Conservation (phyloP, 2,113 vertebrate genomes). For the Cettia cetti region DNA sequence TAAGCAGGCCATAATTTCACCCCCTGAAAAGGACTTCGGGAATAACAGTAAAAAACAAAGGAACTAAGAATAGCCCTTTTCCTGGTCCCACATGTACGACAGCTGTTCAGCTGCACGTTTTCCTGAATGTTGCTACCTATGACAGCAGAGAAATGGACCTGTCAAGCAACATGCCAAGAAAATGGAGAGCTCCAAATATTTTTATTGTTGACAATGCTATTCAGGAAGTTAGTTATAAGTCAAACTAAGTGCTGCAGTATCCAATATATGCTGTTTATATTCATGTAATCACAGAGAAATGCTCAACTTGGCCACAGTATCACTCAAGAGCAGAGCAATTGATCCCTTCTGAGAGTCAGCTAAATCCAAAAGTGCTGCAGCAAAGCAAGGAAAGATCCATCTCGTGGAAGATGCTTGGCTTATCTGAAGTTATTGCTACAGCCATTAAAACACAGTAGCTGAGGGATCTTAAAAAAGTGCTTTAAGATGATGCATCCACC, state of each 20-base stretch:
- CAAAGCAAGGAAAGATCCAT: neutral
- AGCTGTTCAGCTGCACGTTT: neutral
- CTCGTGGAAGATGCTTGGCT: neutral
- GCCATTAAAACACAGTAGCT: neutral
- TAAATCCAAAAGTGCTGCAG: neutral
- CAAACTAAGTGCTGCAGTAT: neutral
- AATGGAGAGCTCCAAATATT: neutral
- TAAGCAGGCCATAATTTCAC: neutral
- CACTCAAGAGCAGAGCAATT: neutral
- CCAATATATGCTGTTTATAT: neutral
- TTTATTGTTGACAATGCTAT: neutral
- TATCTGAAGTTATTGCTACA: neutral
- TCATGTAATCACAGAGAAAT: neutral
- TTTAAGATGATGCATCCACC: neutral
- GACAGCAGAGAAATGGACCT: neutral
- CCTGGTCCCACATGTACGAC: neutral
- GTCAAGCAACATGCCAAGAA: neutral
- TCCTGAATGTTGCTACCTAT: slow-evolving; percentile 10
- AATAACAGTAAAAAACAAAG: neutral
- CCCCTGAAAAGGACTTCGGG: neutral
- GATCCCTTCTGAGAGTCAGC: neutral
- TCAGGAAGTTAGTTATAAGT: neutral
- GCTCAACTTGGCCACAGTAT: neutral
- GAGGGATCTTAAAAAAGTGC: neutral
- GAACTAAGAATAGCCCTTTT: neutral